A percentile compares a stretch with the other conserved stretches of the same genome.
Conservation (phyloP, 2,797 vertebrate genomes). For the Rhabdomys pumilio region DNA sequence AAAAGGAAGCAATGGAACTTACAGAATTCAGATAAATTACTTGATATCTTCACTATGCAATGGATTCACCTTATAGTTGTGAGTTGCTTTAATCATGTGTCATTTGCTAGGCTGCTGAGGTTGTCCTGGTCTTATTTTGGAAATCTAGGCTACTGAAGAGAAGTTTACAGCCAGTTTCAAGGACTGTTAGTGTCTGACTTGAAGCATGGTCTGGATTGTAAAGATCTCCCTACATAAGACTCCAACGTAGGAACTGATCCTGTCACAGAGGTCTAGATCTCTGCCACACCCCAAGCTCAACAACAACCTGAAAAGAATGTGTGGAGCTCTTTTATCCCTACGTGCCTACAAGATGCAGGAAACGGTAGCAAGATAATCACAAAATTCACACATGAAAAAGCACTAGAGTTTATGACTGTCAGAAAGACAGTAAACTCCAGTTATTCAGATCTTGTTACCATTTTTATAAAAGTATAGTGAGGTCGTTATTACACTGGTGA, state of each 20-base stretch:
- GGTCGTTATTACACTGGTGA: not conserved
- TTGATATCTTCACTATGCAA: not conserved
- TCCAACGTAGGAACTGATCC: not conserved
- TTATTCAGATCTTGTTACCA: not conserved
- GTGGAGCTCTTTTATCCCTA: not conserved
- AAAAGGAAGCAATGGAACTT: not conserved
- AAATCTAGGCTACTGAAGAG: not conserved
- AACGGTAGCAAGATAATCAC: not conserved
- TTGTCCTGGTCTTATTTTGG: not conserved
- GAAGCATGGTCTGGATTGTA: not conserved
- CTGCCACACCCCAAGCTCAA: not conserved
- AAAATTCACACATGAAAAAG: not conserved
- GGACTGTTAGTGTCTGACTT: not conserved
- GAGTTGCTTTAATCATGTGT: not conserved
- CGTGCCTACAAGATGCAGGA: not conserved
- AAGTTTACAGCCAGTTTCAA: not conserved
- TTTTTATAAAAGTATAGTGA: not conserved
- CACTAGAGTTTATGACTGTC: not conserved
- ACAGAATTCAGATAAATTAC: not conserved
- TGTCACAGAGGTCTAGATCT: not conserved
- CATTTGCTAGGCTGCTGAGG: not conserved
- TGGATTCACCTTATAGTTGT: not conserved
- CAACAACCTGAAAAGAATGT: not conserved
- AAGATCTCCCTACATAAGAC: not conserved
- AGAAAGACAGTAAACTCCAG: not conserved